Evolutionary conservation across 2,888 invertebrate genomes (phyloP), one percentile per base, ranked within the genome.

Genomic region (Cerceris rybyensis): DNA sequence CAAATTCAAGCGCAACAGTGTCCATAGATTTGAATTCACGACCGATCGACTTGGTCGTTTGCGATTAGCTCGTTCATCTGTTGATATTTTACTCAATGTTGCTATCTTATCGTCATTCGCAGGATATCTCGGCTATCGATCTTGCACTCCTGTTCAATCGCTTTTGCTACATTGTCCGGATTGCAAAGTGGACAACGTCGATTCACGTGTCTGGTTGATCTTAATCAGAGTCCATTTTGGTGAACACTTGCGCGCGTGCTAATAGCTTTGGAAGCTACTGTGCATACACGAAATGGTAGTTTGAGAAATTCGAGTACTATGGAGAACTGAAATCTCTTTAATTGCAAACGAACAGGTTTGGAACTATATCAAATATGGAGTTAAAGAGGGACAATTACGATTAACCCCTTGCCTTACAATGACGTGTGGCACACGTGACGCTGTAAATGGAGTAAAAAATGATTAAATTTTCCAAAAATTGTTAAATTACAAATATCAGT

Each of bases 21-120:
- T 13, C 39, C 14, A 49, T 49, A n/a, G 58, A 58, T 80, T 60
- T 43, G n/a, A 60, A 70, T 68, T 55, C 9, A 49, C 49, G 50
- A 39, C 6, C 58, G 55, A 67, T 69, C 58, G 50, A 60, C 17
- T 7, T 41, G 11, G 42, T 46, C 5, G 17, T 6, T 43, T n/a
- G 42, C 14, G 54, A 81, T 76, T 64, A 72, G 14, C 67, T 39
- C 11, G 42, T 59, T 66, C 60, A 9, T 50, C 46, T 14, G 28
- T 11, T 16, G 39, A 54, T 39, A 42, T 75, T 54, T 55, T 42
- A n/a, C 8, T 4, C 52, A 11, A 14, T 43, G 42, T 11, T 58
- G 28, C 42, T 82, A 67, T 70, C 72, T 81, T 81, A 77, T 70
- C 67, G 14, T n/a, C 57, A 6, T 66, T 69, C 28, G 14, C 42